phyloP scores from a whole-genome alignment of 2,797 vertebrate genomes.

The Champsocephalus gunnari region DNA sequence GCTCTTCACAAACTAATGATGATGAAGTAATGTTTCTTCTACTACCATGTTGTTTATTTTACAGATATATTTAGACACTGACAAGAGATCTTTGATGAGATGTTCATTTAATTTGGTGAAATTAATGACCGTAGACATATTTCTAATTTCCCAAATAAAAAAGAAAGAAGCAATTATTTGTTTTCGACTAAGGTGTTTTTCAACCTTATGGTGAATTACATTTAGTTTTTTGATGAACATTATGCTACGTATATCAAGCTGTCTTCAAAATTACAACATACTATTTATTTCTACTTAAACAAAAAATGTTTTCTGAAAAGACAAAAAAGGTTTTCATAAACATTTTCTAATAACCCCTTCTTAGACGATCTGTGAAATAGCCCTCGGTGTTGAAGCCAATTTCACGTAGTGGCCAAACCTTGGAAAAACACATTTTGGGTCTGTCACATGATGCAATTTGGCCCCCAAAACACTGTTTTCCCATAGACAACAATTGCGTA shows the following conservation, averaged over 20 bases:
- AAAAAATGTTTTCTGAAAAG: no score
- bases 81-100: not conserved
- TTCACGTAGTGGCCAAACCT: no score
- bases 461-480: no score
- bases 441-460: no score
- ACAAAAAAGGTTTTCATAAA: not conserved
- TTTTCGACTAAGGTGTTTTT: not conserved
- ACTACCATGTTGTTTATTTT: not conserved
- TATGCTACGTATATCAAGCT: not conserved
- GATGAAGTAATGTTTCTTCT: conserved; percentile 28
- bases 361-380: no score
- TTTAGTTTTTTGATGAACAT: not conserved
- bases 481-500: no score
- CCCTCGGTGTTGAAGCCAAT: no score
- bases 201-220: not conserved
- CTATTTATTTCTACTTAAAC: not conserved
- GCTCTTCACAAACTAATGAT: conserved; percentile 24
- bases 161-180: not conserved
- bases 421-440: no score
- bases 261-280: not conserved
- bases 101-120: not conserved
- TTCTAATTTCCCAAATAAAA: not conserved
- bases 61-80: conserved; percentile 10
- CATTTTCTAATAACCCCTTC: no score
- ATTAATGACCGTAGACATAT: not conserved